A percentile compares a stretch with the other conserved stretches of the same genome.
phyloP scores from a whole-genome alignment of 2,113 vertebrate species.

The Leptosomus discolor region DNA sequence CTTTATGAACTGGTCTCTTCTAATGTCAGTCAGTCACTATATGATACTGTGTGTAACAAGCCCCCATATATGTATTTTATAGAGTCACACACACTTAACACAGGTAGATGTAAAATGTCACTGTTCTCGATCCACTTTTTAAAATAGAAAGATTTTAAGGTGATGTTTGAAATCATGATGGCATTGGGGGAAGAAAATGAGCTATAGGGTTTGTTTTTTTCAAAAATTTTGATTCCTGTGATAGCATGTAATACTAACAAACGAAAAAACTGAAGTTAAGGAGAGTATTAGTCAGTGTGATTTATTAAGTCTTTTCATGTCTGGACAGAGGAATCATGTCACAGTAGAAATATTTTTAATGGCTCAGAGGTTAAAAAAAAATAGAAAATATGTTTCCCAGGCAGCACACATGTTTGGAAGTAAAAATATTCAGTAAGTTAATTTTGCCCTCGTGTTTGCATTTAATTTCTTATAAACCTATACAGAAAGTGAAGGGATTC shows the following conservation, averaged over 20 bases:
- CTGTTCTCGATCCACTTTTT: background rate
- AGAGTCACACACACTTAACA: background rate
- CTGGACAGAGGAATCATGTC: background rate
- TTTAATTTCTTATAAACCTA: background rate
- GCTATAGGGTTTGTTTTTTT: background rate
- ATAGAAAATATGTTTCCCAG: background rate
- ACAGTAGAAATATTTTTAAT: background rate
- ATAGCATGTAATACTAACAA: background rate
- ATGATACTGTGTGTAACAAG: background rate
- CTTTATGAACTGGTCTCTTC: background rate
- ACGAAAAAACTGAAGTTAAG: background rate
- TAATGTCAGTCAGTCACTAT: background rate
- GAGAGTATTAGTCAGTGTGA: background rate
- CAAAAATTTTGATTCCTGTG: background rate
- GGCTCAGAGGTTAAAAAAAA: background rate
- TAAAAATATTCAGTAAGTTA: background rate
- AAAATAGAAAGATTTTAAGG: background rate
- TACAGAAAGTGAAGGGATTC: slow-evolving; percentile 17
- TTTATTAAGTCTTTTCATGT: background rate
- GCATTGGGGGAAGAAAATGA: background rate
- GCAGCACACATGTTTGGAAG: background rate
- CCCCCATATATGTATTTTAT: background rate
- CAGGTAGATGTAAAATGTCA: background rate
- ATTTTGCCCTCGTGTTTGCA: background rate
- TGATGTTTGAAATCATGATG: background rate